Conservation (phyloP, 2,113 vertebrate genomes). For the Myrmecobius fasciatus region DNA sequence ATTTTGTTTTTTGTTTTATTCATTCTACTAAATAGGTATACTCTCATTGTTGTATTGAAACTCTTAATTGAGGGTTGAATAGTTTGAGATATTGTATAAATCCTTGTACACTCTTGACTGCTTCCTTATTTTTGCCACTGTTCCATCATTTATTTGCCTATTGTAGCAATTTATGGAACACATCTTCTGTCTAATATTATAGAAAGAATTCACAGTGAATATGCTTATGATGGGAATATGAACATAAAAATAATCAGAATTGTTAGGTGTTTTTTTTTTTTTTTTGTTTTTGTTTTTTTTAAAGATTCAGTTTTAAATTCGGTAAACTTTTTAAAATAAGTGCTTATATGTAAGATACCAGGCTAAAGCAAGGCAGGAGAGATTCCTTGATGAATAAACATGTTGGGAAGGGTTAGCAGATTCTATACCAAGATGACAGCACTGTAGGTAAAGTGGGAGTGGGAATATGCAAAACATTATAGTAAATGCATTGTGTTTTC, state of each 20-base stretch:
- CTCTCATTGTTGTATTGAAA: slow-evolving; percentile 49
- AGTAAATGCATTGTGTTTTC: background rate
- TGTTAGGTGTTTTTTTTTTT: too few relatives aligned
- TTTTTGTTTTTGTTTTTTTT: too few relatives aligned
- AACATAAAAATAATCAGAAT: slow-evolving; percentile 29
- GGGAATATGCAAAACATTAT: background rate
- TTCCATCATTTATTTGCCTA: slow-evolving; percentile 25
- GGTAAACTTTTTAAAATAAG: background rate
- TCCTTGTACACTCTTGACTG: slow-evolving; percentile 22
- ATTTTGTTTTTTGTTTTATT: background rate
- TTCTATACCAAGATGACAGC: background rate
- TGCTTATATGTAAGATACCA: background rate
- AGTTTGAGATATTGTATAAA: slow-evolving; percentile 56
- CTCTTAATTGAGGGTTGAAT: slow-evolving; percentile 54
- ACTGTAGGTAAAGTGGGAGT: slow-evolving; percentile 32
- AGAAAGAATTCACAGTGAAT: slow-evolving; percentile 43
- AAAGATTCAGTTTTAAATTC: background rate
- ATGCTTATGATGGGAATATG: slow-evolving; percentile 2
- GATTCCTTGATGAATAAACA: slow-evolving; percentile 42
- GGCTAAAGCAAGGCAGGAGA: slow-evolving; percentile 4
- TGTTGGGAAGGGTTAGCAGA: slow-evolving; percentile 35
- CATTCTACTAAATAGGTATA: background rate
- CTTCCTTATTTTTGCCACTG: slow-evolving; percentile 4
- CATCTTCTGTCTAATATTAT: slow-evolving; percentile 41
- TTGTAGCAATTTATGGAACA: slow-evolving; percentile 14